phyloP scores from a whole-genome alignment of 2,888 invertebrate genomes.

The Phyllotreta cruciferae region DNA sequence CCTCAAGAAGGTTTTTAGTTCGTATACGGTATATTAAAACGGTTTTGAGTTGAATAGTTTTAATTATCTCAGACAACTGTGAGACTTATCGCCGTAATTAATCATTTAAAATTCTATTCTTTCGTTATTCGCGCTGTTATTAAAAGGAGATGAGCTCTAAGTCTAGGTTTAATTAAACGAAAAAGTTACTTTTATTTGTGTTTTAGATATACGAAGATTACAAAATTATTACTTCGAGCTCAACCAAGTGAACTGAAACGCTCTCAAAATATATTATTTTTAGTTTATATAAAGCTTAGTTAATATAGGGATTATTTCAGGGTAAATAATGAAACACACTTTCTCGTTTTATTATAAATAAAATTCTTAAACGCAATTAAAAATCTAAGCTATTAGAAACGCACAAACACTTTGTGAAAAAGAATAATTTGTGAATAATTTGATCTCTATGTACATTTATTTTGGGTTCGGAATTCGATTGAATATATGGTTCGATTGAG shows the following conservation, averaged over 20 bases:
- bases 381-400: too few relatives aligned
- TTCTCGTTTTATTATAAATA: too few relatives aligned
- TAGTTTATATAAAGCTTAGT: conserved; percentile 1
- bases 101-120: conserved; percentile 21
- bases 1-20: conserved; percentile 22
- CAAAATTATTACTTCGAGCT: conserved; percentile 4
- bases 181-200: conserved; percentile 8
- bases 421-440: too few relatives aligned
- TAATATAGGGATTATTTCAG: background rate
- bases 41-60: conserved; percentile 21
- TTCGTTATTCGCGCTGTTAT: conserved; percentile 8
- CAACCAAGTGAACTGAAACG: background rate
- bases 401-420: too few relatives aligned
- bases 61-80: conserved; percentile 17
- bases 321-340: background rate
- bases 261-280: background rate
- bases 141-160: conserved; percentile 7
- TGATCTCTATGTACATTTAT: too few relatives aligned
- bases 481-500: too few relatives aligned
- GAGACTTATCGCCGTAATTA: conserved; percentile 21
- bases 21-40: conserved; percentile 25
- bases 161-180: conserved; percentile 1
- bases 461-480: too few relatives aligned
- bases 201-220: conserved; percentile 11
- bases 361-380: too few relatives aligned